phyloP scores from a whole-genome alignment of 2,797 vertebrate genomes.

The Vultur gryphus region DNA sequence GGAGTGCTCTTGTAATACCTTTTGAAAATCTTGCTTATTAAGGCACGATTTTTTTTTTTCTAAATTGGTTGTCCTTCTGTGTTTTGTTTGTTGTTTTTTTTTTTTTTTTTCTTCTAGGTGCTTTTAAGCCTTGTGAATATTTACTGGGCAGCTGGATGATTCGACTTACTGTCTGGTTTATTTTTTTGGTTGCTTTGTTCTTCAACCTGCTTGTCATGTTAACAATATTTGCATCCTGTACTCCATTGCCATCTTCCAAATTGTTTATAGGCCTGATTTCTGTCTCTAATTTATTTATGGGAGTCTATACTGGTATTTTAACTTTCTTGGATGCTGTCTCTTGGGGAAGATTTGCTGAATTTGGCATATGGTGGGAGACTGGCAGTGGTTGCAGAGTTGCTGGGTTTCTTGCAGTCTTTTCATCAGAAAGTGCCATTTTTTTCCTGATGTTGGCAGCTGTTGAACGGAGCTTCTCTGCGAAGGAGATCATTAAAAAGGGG shows the following conservation, averaged over 20 bases:
- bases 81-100: neutral
- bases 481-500: conserved; percentile 85
- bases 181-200: conserved; percentile 91
- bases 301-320: conserved; percentile 88
- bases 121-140: conserved; percentile 96
- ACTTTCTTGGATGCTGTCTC: conserved; percentile 88
- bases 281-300: conserved; percentile 91
- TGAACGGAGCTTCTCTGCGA: conserved; percentile 88
- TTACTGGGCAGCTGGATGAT: conserved; percentile 99
- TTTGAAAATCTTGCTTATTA: conserved; percentile 9
- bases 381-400: conserved; percentile 87
- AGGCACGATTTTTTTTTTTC: neutral
- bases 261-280: conserved; percentile 90
- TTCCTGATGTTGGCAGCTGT: conserved; percentile 87
- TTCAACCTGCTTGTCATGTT: conserved; percentile 92
- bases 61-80: conserved; percentile 4
- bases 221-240: conserved; percentile 82
- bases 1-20: neutral
- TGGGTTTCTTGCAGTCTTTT: conserved; percentile 91
- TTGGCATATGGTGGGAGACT: conserved; percentile 96
- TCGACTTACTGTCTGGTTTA: conserved; percentile 97
- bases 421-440: conserved; percentile 91
- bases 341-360: conserved; percentile 93
- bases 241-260: conserved; percentile 79
- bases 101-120: conserved; percentile 79